Conservation (phyloP, 2,797 vertebrate species). For the Mormyrops attenuatus region DNA sequence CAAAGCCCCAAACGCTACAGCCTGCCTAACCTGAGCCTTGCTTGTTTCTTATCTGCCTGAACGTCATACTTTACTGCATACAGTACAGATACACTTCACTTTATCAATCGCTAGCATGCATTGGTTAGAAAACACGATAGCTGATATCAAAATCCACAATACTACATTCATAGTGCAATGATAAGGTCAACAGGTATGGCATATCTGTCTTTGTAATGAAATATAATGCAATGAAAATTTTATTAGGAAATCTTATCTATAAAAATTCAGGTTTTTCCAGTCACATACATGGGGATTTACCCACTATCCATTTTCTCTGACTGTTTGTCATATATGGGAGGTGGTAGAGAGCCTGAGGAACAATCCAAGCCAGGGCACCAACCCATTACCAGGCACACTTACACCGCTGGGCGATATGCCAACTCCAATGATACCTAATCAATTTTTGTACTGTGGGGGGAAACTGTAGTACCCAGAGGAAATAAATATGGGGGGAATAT, state of each 20-base stretch:
- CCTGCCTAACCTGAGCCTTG: not conserved
- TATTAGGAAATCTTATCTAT: not conserved
- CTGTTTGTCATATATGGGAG: not conserved
- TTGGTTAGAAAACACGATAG: not conserved
- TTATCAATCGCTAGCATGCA: not conserved
- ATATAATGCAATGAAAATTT: not conserved
- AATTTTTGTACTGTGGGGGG: not conserved
- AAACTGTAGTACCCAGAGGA: not conserved
- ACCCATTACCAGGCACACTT: not conserved
- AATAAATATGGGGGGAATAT: not conserved
- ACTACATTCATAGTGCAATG: not conserved
- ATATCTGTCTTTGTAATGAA: not conserved
- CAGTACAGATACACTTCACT: not conserved
- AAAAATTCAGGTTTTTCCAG: not conserved
- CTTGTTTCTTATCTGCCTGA: not conserved
- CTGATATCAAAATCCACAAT: not conserved
- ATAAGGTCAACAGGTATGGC: not conserved
- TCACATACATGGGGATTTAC: not conserved
- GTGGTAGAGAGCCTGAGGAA: not conserved
- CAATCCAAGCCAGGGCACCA: not conserved
- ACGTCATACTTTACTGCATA: not conserved
- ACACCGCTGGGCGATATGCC: not conserved
- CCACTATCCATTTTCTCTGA: not conserved
- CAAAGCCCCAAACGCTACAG: not conserved
- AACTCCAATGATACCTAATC: not conserved